A percentile compares a stretch with the other conserved stretches of the same genome.
Conservation (phyloP, 2,797 vertebrate genomes). For the Danio aesculapii region DNA sequence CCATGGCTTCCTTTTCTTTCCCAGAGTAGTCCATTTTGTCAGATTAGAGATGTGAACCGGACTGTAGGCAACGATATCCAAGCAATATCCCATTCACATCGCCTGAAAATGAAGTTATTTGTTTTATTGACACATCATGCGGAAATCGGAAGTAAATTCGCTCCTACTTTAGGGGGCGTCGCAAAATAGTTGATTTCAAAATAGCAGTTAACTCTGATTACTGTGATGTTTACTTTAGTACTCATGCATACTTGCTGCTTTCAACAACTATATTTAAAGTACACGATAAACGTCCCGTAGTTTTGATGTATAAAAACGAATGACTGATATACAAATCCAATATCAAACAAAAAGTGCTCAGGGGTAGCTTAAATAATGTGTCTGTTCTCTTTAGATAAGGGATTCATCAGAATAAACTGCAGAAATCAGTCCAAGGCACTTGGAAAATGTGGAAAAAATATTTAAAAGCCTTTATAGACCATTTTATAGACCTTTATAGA, state of each 20-base stretch:
- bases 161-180: conserved; percentile 5
- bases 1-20: conserved; percentile 83
- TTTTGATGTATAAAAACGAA: not conserved
- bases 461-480: too few relatives aligned
- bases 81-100: conserved; percentile 13
- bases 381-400: too few relatives aligned
- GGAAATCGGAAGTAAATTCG: conserved; percentile 51
- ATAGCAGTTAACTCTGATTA: not conserved
- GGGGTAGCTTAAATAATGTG: too few relatives aligned
- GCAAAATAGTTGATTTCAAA: not conserved
- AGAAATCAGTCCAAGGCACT: too few relatives aligned
- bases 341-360: too few relatives aligned
- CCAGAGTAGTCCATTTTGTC: conserved; percentile 79
- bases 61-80: not conserved
- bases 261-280: too few relatives aligned
- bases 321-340: too few relatives aligned
- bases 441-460: too few relatives aligned
- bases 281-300: not conserved
- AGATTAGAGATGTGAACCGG: not conserved
- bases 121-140: conserved; percentile 47
- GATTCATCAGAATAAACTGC: too few relatives aligned
- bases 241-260: not conserved
- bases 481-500: too few relatives aligned
- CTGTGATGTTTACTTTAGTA: not conserved
- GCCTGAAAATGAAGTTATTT: conserved; percentile 39